A percentile compares a stretch with the other conserved stretches of the same genome.
phyloP scores from a whole-genome alignment of 1,140 invertebrate genomes.

The Drepana arcuata region DNA sequence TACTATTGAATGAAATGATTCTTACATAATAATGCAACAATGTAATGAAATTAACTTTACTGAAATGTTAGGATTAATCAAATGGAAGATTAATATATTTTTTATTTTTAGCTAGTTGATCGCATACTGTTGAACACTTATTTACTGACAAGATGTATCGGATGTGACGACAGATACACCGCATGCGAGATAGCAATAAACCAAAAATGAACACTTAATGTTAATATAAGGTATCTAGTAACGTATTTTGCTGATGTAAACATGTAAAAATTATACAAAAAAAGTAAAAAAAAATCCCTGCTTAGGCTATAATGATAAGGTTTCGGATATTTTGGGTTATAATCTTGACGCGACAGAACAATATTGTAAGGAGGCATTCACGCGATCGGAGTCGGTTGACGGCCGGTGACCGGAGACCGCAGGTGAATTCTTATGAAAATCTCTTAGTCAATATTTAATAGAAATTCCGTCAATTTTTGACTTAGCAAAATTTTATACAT shows the following conservation, averaged over 20 bases:
- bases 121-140: constrained; percentile 44
- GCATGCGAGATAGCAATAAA: constrained; percentile 64
- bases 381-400: constrained; percentile 17
- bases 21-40: constrained; percentile 62
- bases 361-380: constrained; percentile 37
- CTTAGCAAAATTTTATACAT: constrained; percentile 71
- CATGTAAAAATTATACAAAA: constrained; percentile 64
- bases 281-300: constrained; percentile 63
- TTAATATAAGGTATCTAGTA: constrained; percentile 62
- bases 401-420: constrained; percentile 39
- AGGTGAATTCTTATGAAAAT: constrained; percentile 70
- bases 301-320: constrained; percentile 65
- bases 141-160: constrained; percentile 42
- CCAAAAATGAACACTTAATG: constrained; percentile 66
- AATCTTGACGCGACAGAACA: constrained; percentile 54
- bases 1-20: constrained; percentile 62
- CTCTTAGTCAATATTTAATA: constrained; percentile 70
- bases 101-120: constrained; percentile 70
- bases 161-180: constrained; percentile 29
- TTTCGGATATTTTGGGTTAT: constrained; percentile 59
- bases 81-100: constrained; percentile 68
- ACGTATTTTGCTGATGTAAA: constrained; percentile 67
- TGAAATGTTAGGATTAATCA: constrained; percentile 57
- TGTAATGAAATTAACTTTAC: constrained; percentile 56
- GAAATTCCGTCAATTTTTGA: constrained; percentile 70